Percentiles rank a stretch among this genome's conserved stretches.
Evolutionary conservation across 2,888 invertebrate genomes (phyloP).

Genomic region (Eledone cirrhosa): DNA sequence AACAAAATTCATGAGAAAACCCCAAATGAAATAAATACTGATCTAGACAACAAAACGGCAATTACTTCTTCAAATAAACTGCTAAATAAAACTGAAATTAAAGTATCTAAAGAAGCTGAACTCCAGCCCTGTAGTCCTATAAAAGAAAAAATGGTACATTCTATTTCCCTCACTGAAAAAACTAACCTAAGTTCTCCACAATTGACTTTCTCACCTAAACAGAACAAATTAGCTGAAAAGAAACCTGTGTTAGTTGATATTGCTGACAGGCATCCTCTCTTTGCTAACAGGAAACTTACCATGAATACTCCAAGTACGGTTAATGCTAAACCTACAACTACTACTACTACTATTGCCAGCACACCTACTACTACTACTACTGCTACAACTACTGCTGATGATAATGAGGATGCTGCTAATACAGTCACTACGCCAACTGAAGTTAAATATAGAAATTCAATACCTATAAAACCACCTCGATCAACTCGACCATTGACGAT

Average conservation of each 20-base stretch:
- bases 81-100: too few species aligned
- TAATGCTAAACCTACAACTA: neutral
- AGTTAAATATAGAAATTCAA: neutral
- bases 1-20: conserved; percentile 28
- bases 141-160: too few species aligned
- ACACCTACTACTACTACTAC: neutral
- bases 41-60: neutral
- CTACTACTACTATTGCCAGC: neutral
- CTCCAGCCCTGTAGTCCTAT: too few species aligned
- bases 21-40: conserved; percentile 27
- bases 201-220: too few species aligned
- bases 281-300: conserved; percentile 12
- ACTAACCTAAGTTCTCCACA: too few species aligned
- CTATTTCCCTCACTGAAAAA: too few species aligned
- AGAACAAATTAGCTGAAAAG: neutral
- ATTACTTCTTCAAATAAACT: too few species aligned
- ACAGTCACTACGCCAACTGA: neutral
- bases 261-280: conserved; percentile 15
- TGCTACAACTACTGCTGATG: too few species aligned
- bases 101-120: too few species aligned
- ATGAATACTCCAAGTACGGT: neutral
- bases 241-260: conserved; percentile 22
- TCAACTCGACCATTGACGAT: neutral
- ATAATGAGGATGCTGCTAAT: neutral
- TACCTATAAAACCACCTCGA: conserved; percentile 17